Percentiles rank a stretch among this genome's conserved stretches.
Evolutionary conservation across 1,140 invertebrate species (phyloP).

Genomic region (Hydropsyche tenuis): DNA sequence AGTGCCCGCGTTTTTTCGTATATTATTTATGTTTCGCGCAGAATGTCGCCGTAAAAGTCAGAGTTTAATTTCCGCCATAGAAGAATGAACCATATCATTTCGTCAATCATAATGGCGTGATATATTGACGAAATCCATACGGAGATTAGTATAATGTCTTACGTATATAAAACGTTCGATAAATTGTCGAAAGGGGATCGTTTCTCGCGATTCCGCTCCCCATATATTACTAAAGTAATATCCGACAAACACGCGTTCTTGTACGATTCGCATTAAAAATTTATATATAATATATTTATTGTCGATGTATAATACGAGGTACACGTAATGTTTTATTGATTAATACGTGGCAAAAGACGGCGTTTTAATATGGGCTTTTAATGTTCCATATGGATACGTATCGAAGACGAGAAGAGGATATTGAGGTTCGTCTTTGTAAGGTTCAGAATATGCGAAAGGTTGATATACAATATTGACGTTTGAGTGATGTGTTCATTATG

Average conservation of each 20-base stretch:
- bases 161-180: not conserved
- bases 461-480: conserved; percentile 19
- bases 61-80: conserved; percentile 12
- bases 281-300: conserved; percentile 1
- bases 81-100: conserved; percentile 12
- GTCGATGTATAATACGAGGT: not conserved
- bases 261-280: conserved; percentile 16
- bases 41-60: conserved; percentile 13
- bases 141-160: conserved; percentile 41
- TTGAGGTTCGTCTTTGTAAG: not conserved
- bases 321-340: not conserved
- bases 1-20: not conserved
- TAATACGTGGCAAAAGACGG: conserved; percentile 16
- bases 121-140: conserved; percentile 23
- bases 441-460: conserved; percentile 15
- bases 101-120: not conserved
- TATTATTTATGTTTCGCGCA: not conserved
- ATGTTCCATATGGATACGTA: not conserved
- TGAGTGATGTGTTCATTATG: conserved; percentile 35
- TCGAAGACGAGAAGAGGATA: conserved; percentile 11
- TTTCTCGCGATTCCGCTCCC: conserved; percentile 37
- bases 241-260: conserved; percentile 43
- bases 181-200: conserved; percentile 1
- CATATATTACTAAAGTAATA: conserved; percentile 47
- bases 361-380: conserved; percentile 29